phyloP scores from a whole-genome alignment of 2,113 vertebrate genomes.

The Hepsetus odoe region DNA sequence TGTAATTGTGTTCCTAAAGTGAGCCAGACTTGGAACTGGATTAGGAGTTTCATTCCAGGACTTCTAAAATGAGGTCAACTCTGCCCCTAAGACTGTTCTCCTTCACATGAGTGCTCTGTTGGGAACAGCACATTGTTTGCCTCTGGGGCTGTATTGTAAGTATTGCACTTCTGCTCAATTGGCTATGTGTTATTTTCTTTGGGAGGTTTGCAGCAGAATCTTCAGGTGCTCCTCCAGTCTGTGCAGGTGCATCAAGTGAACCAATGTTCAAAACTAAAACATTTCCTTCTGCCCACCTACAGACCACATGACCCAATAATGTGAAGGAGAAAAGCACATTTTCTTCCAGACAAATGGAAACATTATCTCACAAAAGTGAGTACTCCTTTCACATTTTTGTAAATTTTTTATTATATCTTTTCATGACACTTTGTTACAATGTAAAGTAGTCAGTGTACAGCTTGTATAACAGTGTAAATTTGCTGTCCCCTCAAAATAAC shows the following conservation, averaged over 20 bases:
- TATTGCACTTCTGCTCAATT: conserved; percentile 1
- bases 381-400: too few relatives aligned
- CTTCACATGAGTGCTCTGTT: conserved; percentile 10
- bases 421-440: too few relatives aligned
- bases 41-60: conserved; percentile 7
- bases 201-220: background rate
- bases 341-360: background rate
- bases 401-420: too few relatives aligned
- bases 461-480: too few relatives aligned
- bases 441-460: too few relatives aligned
- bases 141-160: background rate
- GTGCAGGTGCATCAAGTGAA: conserved; percentile 21
- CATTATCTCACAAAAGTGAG: too few relatives aligned
- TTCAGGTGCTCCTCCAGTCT: conserved; percentile 17
- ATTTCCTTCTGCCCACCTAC: conserved; percentile 1
- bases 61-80: conserved; percentile 10
- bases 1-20: conserved; percentile 1
- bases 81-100: background rate
- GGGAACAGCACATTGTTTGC: background rate
- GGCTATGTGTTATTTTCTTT: background rate
- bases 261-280: background rate
- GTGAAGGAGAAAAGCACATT: background rate
- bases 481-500: too few relatives aligned
- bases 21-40: background rate
- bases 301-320: background rate